Conservation (phyloP, 2,888 invertebrate species). For the Agrypnus murinus region DNA sequence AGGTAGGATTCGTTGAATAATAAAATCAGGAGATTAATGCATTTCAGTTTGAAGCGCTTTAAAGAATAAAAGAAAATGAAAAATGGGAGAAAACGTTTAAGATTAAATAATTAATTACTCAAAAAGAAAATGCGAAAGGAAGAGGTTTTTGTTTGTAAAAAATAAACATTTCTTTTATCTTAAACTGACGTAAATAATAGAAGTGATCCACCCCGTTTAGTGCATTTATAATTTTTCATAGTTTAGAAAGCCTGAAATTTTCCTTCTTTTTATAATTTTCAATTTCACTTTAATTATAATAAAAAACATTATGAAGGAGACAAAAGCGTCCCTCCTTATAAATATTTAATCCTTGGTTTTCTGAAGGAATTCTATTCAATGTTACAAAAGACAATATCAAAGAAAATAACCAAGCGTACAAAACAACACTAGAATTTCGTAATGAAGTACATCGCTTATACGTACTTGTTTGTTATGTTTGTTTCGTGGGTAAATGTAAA, state of each 20-base stretch:
- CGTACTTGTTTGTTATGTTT: conserved; percentile 23
- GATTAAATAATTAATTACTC: not conserved
- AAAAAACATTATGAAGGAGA: too few species aligned
- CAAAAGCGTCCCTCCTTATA: too few species aligned
- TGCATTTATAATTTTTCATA: not conserved
- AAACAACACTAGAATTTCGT: not conserved
- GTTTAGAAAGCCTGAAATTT: not conserved
- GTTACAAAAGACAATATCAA: conserved; percentile 1
- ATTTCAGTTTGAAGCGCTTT: not conserved
- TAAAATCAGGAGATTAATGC: conserved; percentile 7
- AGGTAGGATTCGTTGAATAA: conserved; percentile 6
- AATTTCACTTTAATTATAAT: too few species aligned
- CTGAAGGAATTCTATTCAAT: too few species aligned
- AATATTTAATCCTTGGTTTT: too few species aligned
- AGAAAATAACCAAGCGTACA: not conserved
- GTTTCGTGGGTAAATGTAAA: conserved; percentile 16
- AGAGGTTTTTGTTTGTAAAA: not conserved
- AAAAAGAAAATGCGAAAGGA: not conserved
- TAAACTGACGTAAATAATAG: too few species aligned
- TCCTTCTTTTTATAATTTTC: too few species aligned
- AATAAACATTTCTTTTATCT: too few species aligned
- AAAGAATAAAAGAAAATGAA: not conserved
- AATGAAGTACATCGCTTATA: conserved; percentile 10
- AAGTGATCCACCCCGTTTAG: too few species aligned
- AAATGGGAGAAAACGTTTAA: not conserved